A percentile compares a stretch with the other conserved stretches of the same genome.
phyloP scores from a whole-genome alignment of 1,140 invertebrate genomes.

The Drosophila tropicalis region DNA sequence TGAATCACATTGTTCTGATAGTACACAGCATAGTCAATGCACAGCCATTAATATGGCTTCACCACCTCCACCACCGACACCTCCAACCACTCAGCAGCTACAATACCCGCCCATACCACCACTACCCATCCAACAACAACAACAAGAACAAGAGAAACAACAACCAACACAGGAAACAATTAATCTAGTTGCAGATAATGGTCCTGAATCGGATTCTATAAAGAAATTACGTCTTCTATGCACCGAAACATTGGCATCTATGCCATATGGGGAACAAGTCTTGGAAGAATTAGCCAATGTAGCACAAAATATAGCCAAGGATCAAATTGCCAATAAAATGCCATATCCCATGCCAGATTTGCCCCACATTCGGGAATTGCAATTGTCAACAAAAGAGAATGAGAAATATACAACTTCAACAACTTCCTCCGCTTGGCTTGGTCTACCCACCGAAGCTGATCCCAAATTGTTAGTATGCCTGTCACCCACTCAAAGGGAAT shows the following conservation, averaged over 20 bases:
- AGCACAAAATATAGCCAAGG: slow-evolving; percentile 84
- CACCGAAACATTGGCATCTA: slow-evolving; percentile 86
- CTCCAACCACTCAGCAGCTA: too few species aligned
- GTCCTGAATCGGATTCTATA: slow-evolving; percentile 59
- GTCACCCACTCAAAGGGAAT: slow-evolving; percentile 88
- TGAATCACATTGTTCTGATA: slow-evolving; percentile 84
- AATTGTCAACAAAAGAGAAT: slow-evolving; percentile 36
- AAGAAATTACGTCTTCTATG: slow-evolving; percentile 85
- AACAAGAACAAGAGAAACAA: neutral
- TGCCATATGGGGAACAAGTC: slow-evolving; percentile 87
- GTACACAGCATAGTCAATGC: slow-evolving; percentile 84
- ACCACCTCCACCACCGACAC: slow-evolving; percentile 37
- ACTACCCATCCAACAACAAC: slow-evolving; percentile 4
- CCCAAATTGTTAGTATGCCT: slow-evolving; percentile 87
- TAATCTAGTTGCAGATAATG: slow-evolving; percentile 48
- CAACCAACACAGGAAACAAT: slow-evolving; percentile 32
- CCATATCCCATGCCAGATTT: slow-evolving; percentile 72
- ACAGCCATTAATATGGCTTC: slow-evolving; percentile 84
- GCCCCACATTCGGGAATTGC: slow-evolving; percentile 69
- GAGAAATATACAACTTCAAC: slow-evolving; percentile 10
- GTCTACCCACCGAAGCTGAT: slow-evolving; percentile 85
- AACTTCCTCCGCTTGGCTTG: slow-evolving; percentile 84
- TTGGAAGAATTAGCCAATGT: slow-evolving; percentile 87
- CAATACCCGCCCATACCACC: slow-evolving; percentile 16
- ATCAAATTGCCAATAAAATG: slow-evolving; percentile 45